Evolutionary conservation across 2,113 vertebrate genomes (phyloP).

Genomic region (Pomatostomus ruficeps): DNA sequence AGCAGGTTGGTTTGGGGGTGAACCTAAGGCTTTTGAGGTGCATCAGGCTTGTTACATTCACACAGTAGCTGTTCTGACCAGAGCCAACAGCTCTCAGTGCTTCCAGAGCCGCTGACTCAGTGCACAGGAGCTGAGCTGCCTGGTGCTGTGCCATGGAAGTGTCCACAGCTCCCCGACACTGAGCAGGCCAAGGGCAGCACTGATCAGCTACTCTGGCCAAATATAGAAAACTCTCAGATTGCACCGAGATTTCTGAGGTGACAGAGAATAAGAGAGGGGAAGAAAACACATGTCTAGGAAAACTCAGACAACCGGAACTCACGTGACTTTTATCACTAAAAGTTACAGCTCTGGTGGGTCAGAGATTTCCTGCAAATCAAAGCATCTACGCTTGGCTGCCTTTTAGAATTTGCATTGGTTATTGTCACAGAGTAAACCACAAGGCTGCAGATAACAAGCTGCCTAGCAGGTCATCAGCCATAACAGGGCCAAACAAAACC

Average conservation of each 20-base stretch:
- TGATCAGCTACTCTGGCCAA: background rate
- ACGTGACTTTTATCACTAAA: fast-evolving
- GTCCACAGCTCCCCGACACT: background rate
- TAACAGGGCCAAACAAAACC: background rate
- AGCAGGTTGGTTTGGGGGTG: background rate
- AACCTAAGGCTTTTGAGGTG: background rate
- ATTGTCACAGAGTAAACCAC: background rate
- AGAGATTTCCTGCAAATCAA: background rate
- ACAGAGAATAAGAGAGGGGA: background rate
- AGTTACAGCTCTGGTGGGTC: background rate
- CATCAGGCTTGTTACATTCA: background rate
- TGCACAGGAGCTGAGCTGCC: background rate
- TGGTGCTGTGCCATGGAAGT: background rate
- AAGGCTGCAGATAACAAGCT: background rate
- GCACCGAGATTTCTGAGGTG: background rate
- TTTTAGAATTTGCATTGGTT: background rate
- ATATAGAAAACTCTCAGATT: background rate
- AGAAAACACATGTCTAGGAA: background rate
- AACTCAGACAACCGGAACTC: background rate
- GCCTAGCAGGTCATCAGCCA: background rate
- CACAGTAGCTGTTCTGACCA: background rate
- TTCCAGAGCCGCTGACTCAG: background rate
- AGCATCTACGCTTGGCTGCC: background rate
- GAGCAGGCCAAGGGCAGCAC: background rate
- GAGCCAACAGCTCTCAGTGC: fast-evolving